Evolutionary conservation across 2,888 invertebrate genomes (phyloP).

Genomic region (Hoplodrina ambigua): DNA sequence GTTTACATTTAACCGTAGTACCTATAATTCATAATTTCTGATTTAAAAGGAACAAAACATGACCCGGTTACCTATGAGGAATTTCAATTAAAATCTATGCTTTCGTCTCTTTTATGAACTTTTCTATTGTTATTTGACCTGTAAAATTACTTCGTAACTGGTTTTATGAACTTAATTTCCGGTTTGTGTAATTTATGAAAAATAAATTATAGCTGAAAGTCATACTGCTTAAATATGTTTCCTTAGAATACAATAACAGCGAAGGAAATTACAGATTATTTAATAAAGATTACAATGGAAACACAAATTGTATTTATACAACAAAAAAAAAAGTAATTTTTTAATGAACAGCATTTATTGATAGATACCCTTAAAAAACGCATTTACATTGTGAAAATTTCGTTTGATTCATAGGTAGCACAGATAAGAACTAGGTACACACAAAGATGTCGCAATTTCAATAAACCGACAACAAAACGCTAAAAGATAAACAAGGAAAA

Average conservation of each 20-base stretch:
- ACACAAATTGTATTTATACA: background rate
- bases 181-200: constrained; percentile 28
- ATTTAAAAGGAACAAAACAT: constrained; percentile 53
- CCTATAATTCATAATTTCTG: constrained; percentile 25
- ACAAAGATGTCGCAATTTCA: no score
- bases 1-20: constrained; percentile 6
- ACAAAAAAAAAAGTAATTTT: no score
- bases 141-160: constrained; percentile 22
- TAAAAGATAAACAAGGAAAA: no score
- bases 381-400: no score
- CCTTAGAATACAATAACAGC: background rate
- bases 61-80: constrained; percentile 27
- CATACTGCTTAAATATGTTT: constrained; percentile 6
- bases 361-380: no score
- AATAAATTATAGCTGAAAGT: constrained; percentile 9
- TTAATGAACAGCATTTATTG: no score
- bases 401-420: no score
- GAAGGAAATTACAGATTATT: constrained; percentile 14
- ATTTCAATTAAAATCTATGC: constrained; percentile 33
- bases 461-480: no score
- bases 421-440: no score
- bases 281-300: background rate
- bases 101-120: constrained; percentile 25
- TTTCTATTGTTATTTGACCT: constrained; percentile 34
- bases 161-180: constrained; percentile 43